Percentiles rank a stretch among this genome's conserved stretches.
Evolutionary conservation across 1,140 invertebrate genomes (phyloP).

Genomic region (Drosophila ohnishii): DNA sequence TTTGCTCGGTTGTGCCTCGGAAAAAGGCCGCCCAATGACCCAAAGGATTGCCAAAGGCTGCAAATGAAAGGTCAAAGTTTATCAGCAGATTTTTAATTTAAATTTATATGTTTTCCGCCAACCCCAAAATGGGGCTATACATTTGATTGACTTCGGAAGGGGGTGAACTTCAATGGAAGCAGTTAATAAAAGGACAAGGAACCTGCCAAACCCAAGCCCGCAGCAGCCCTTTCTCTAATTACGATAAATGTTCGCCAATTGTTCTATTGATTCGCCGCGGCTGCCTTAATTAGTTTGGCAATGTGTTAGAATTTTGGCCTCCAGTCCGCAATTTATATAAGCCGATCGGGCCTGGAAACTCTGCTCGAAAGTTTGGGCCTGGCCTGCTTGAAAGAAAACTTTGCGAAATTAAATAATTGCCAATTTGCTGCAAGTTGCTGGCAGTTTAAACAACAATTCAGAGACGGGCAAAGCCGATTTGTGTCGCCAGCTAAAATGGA

Average conservation of each 20-base stretch:
- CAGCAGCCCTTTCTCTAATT: constrained; percentile 43
- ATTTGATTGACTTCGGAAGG: constrained; percentile 28
- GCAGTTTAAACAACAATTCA: constrained; percentile 58
- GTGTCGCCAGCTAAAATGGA: constrained; percentile 27
- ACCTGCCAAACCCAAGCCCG: constrained; percentile 7
- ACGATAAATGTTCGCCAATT: constrained; percentile 56
- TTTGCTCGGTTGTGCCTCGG: background rate
- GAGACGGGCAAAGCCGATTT: constrained; percentile 44
- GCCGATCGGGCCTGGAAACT: constrained; percentile 22
- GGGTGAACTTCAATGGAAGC: constrained; percentile 21
- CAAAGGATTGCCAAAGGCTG: constrained; percentile 24
- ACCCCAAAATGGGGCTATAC: constrained; percentile 1
- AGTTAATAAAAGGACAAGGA: constrained; percentile 27
- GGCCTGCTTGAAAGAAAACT: constrained; percentile 31
- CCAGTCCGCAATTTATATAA: constrained; percentile 47
- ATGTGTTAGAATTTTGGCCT: constrained; percentile 54
- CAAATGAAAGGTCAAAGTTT: constrained; percentile 39
- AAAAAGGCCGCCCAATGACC: constrained; percentile 24
- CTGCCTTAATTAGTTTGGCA: constrained; percentile 58
- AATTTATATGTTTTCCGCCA: constrained; percentile 50
- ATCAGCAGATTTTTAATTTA: constrained; percentile 55
- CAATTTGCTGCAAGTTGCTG: constrained; percentile 56
- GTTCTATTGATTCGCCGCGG: constrained; percentile 41
- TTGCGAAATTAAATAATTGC: constrained; percentile 59
- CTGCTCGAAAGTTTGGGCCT: constrained; percentile 21